Conservation (phyloP, 2,797 vertebrate genomes). For the Pogoniulus pusillus region DNA sequence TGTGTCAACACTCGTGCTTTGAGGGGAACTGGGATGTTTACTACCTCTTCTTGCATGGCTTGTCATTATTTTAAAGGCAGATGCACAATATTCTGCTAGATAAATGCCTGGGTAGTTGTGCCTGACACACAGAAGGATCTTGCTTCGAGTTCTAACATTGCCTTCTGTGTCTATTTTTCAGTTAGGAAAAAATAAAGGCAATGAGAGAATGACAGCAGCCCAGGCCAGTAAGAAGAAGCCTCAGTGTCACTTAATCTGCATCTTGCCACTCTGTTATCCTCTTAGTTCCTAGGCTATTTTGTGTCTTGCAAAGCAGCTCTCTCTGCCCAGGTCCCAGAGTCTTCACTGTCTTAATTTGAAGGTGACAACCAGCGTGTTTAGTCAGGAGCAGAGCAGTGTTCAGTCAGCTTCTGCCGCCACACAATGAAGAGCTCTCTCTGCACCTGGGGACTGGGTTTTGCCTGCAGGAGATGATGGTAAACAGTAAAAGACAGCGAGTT, state of each 20-base stretch:
- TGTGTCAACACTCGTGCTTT: background rate
- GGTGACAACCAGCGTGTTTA: background rate
- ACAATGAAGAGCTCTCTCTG: background rate
- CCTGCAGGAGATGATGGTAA: background rate
- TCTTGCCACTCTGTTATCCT: slow-evolving; percentile 84
- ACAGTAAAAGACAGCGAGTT: background rate
- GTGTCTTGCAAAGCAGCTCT: slow-evolving; percentile 64
- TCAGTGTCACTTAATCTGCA: slow-evolving; percentile 79
- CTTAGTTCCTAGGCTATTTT: slow-evolving; percentile 80
- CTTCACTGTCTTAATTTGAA: background rate
- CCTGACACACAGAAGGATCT: background rate
- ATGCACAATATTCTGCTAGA: accelerated
- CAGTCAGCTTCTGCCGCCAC: background rate
- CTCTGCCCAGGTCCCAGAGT: background rate
- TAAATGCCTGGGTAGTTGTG: accelerated
- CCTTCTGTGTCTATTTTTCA: background rate
- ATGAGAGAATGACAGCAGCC: slow-evolving; percentile 3
- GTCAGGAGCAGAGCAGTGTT: background rate
- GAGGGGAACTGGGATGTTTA: background rate
- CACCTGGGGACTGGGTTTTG: background rate
- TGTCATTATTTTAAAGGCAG: background rate
- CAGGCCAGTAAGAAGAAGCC: slow-evolving; percentile 70
- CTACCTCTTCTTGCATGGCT: background rate
- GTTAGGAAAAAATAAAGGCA: background rate
- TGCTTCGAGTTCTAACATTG: background rate